These are phyloP conservation scores for Penaeus indicus DNA, from an alignment of 1,140 invertebrate species.

Conservation along the genomic window DNA sequence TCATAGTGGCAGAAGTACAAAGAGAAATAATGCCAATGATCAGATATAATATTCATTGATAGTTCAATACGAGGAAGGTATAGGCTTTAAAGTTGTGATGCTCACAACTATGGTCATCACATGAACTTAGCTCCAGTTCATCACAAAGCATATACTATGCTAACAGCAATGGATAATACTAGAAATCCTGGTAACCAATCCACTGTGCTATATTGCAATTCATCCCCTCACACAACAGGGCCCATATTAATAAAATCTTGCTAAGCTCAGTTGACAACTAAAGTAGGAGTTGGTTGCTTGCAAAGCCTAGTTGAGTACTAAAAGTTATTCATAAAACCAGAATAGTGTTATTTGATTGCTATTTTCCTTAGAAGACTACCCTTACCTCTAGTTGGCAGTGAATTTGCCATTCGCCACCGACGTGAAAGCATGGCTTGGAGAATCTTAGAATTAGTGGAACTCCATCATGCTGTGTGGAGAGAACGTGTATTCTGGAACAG, in stretches of 20 bases:
- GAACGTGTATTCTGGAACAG: neutral
- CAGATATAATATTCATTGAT: too few species aligned
- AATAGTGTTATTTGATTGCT: neutral
- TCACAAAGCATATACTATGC: too few species aligned
- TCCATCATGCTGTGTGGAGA: neutral
- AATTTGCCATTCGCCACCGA: neutral
- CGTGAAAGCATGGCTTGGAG: neutral
- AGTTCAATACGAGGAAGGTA: too few species aligned
- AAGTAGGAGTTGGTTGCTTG: neutral
- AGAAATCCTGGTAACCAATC: too few species aligned
- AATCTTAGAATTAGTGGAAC: conserved; percentile 9
- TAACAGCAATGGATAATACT: too few species aligned
- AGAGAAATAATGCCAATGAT: too few species aligned
- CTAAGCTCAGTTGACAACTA: conserved; percentile 9
- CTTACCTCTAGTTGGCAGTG: neutral
- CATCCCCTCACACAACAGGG: too few species aligned
- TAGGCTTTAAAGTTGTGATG: too few species aligned
- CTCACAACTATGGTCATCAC: too few species aligned
- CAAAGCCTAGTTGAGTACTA: neutral
- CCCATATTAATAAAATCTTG: neutral
- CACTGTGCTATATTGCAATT: too few species aligned
- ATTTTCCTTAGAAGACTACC: neutral
- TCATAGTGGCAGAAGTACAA: too few species aligned
- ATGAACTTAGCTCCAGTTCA: too few species aligned
- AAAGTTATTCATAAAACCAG: neutral